These are phyloP conservation scores for Thymelicus sylvestris DNA, from an alignment of 2,888 invertebrate species.

Conservation along the genomic window DNA sequence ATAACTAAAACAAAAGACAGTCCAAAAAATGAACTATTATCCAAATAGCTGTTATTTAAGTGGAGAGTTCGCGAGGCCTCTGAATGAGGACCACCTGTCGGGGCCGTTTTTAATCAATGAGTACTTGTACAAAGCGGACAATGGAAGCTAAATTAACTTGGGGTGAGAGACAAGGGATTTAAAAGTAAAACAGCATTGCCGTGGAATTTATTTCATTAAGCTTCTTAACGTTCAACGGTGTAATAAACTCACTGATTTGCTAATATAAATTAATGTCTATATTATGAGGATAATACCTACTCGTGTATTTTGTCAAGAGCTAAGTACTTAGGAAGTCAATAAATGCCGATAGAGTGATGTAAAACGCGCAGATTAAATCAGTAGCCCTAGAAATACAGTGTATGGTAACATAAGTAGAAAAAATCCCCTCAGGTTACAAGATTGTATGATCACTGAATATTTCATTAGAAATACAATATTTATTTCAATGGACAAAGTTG, in stretches of 20 bases:
- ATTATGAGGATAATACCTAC: too few species aligned
- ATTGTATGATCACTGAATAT: too few species aligned
- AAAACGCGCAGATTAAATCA: too few species aligned
- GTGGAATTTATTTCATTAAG: constrained; percentile 4
- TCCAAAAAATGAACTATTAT: not conserved
- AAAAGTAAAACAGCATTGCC: not conserved
- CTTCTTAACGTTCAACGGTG: not conserved
- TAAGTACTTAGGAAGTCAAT: not conserved
- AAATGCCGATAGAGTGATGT: too few species aligned
- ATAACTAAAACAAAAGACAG: constrained; percentile 12
- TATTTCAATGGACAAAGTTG: too few species aligned
- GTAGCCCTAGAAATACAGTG: too few species aligned
- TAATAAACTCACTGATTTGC: not conserved
- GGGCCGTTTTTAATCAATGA: constrained; percentile 23
- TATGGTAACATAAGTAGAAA: too few species aligned
- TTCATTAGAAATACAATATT: too few species aligned
- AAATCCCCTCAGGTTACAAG: too few species aligned
- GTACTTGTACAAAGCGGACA: constrained; percentile 12
- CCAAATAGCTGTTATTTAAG: not conserved
- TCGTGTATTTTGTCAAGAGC: not conserved
- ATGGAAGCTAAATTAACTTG: constrained; percentile 13
- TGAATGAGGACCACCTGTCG: constrained; percentile 6
- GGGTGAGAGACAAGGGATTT: constrained; percentile 8
- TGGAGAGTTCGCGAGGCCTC: not conserved
- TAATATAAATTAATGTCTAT: too few species aligned